Percentiles rank a stretch among this genome's conserved stretches.
Conservation (phyloP, 1,140 invertebrate species). For the Magallana gigas region DNA sequence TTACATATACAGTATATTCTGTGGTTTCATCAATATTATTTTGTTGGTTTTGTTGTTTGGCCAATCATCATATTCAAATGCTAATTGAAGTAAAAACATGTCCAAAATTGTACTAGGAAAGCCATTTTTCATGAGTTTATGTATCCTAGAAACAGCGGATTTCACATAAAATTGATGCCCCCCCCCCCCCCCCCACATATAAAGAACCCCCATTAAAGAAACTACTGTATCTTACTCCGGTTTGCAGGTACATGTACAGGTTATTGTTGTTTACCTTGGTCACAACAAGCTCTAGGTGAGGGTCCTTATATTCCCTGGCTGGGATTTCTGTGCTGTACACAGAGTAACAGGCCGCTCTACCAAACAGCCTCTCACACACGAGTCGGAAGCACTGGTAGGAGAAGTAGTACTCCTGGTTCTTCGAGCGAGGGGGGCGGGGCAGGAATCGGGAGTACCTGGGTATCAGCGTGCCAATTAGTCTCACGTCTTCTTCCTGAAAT, state of each 20-base stretch:
- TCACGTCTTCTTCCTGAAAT: slow-evolving; percentile 61
- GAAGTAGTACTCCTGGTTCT: slow-evolving; percentile 56
- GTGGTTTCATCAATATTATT: too few relatives aligned
- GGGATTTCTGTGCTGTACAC: slow-evolving; percentile 63
- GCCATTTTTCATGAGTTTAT: too few relatives aligned
- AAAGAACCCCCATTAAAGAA: too few relatives aligned
- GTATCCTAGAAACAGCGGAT: too few relatives aligned
- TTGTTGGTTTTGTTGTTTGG: too few relatives aligned
- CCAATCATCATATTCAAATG: too few relatives aligned
- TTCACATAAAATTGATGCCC: too few relatives aligned
- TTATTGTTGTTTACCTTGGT: slow-evolving; percentile 59
- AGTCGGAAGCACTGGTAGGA: slow-evolving; percentile 66
- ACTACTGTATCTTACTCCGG: too few relatives aligned
- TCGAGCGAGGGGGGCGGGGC: slow-evolving; percentile 52
- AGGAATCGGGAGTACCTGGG: slow-evolving; percentile 59
- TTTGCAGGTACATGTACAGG: not conserved
- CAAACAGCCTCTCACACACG: slow-evolving; percentile 64
- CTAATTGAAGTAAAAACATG: too few relatives aligned
- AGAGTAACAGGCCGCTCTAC: slow-evolving; percentile 59
- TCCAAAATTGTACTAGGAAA: too few relatives aligned
- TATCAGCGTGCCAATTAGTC: slow-evolving; percentile 54
- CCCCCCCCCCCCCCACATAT: too few relatives aligned
- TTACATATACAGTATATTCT: too few relatives aligned
- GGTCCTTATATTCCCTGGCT: slow-evolving; percentile 55
- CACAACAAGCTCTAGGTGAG: slow-evolving; percentile 60